phyloP scores from a whole-genome alignment of 2,888 invertebrate genomes.

The Smittia aterrima region DNA sequence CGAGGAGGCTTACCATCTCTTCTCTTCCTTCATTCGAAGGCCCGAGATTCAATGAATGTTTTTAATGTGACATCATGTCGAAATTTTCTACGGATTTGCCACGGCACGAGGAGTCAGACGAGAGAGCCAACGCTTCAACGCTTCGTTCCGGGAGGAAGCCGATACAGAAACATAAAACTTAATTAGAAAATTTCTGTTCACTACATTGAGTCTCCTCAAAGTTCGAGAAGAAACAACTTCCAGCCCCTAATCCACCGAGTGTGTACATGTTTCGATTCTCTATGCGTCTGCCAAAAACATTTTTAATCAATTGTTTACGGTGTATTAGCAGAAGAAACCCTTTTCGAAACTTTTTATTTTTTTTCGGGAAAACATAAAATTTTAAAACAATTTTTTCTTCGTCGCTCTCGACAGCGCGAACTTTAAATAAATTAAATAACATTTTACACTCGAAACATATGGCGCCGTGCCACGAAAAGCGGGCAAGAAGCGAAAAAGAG shows the following conservation, averaged over 20 bases:
- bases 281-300: constrained; percentile 39
- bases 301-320: constrained; percentile 39
- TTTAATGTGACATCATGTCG: constrained; percentile 31
- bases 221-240: neutral
- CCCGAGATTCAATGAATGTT: constrained; percentile 16
- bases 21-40: too few species aligned
- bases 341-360: constrained; percentile 10
- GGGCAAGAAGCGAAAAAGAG: neutral
- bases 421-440: constrained; percentile 27
- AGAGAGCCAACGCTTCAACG: neutral
- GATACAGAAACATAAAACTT: constrained; percentile 7
- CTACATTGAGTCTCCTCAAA: neutral
- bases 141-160: neutral
- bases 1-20: neutral
- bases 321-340: constrained; percentile 16
- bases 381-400: neutral
- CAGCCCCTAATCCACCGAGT: constrained; percentile 23
- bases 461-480: neutral
- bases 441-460: constrained; percentile 19
- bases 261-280: constrained; percentile 35
- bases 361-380: constrained; percentile 17
- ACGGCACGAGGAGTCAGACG: neutral
- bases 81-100: constrained; percentile 21
- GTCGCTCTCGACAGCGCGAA: neutral
- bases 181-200: constrained; percentile 15